Percentiles rank a stretch among this genome's conserved stretches.
These are phyloP conservation scores for Ovis canadensis DNA, from an alignment of 2,113 vertebrate species.

Conservation along the genomic window DNA sequence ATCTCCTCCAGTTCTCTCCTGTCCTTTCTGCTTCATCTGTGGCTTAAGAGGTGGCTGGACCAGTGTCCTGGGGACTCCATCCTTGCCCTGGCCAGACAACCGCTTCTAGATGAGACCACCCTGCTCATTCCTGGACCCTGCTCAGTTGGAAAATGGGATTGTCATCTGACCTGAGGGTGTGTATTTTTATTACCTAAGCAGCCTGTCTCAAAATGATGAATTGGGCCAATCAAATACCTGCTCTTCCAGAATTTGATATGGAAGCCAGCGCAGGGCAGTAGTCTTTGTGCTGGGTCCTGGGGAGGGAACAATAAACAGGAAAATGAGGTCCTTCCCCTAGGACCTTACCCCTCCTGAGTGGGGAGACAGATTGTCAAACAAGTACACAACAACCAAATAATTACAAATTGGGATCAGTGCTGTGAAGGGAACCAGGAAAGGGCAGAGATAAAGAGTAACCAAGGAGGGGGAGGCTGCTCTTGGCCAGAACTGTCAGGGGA, in stretches of 20 bases:
- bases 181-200: neutral
- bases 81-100: rapidly evolving
- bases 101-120: neutral
- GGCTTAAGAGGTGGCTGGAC: neutral
- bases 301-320: neutral
- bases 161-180: neutral
- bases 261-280: neutral
- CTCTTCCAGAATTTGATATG: neutral
- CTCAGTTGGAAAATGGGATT: neutral
- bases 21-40: neutral
- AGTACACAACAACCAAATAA: neutral
- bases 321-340: neutral
- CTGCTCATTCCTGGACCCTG: neutral
- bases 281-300: neutral
- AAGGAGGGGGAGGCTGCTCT: neutral
- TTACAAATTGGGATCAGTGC: neutral
- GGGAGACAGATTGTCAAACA: neutral
- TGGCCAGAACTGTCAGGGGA: neutral
- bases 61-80: neutral
- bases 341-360: neutral
- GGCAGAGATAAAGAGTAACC: neutral
- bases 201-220: neutral
- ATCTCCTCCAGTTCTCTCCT: neutral
- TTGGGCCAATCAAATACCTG: neutral
- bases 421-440: neutral